Conservation (phyloP, 1,140 invertebrate species). For the Arion vulgaris region DNA sequence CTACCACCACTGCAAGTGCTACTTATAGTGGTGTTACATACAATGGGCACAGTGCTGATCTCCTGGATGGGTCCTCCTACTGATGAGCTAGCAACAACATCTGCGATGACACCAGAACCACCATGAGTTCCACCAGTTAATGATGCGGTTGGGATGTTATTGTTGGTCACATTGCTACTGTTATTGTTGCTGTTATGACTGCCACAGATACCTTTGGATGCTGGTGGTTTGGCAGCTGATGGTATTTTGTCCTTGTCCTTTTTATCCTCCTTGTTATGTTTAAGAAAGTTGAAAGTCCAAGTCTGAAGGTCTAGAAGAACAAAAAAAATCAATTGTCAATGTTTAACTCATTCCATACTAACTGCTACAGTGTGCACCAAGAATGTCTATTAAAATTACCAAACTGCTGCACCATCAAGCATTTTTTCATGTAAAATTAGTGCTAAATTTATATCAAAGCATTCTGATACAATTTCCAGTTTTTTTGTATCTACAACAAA, state of each 20-base stretch:
- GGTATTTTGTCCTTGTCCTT: slow-evolving; percentile 44
- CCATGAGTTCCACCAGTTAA: neutral
- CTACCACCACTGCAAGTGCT: neutral
- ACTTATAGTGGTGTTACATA: neutral
- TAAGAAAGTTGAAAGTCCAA: slow-evolving; percentile 52
- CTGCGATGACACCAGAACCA: neutral
- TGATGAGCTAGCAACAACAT: neutral
- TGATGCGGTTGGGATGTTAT: neutral
- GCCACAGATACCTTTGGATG: neutral
- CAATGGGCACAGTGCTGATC: neutral
- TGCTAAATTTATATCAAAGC: no score
- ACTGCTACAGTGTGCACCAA: no score
- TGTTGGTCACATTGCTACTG: neutral
- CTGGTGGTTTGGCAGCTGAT: slow-evolving; percentile 15
- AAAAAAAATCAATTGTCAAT: neutral
- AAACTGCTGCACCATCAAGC: no score
- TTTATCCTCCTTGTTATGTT: slow-evolving; percentile 41
- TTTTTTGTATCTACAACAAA: no score
- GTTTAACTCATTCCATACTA: no score
- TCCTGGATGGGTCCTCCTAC: neutral
- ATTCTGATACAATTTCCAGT: no score
- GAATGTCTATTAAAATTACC: no score
- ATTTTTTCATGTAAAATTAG: no score
- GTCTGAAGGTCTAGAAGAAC: slow-evolving; percentile 20
- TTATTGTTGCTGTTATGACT: neutral